These are phyloP conservation scores for Rousettus leschenaultii DNA, from an alignment of 2,113 vertebrate species.

Conservation along the genomic window DNA sequence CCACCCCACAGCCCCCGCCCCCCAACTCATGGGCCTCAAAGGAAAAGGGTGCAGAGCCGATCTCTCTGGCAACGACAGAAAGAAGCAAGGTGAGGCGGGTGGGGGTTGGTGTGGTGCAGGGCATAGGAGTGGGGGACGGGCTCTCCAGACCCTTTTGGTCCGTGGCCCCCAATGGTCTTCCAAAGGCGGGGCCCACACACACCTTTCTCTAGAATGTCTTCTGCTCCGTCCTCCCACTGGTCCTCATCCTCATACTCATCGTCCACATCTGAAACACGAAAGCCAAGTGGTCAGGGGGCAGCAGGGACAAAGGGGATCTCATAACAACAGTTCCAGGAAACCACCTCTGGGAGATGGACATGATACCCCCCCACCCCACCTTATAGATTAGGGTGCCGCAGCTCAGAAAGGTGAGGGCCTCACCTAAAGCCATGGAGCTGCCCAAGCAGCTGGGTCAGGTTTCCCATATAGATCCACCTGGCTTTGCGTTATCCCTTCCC, in stretches of 20 bases:
- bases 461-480: fast-evolving
- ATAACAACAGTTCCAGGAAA: neutral
- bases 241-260: conserved; percentile 97
- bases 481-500: neutral
- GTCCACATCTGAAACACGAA: conserved; percentile 87
- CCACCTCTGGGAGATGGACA: neutral
- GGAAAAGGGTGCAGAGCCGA: conserved; percentile 43
- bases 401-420: neutral
- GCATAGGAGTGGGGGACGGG: neutral
- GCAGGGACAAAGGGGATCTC: neutral
- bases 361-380: neutral
- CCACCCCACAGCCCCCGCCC: neutral
- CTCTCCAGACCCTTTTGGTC: neutral
- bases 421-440: fast-evolving
- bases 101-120: neutral
- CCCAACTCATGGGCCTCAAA: conserved; percentile 74
- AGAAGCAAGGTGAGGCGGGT: conserved; percentile 68
- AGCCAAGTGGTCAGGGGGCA: neutral
- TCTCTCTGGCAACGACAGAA: conserved; percentile 71
- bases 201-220: conserved; percentile 97
- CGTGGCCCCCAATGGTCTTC: neutral
- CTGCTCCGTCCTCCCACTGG: conserved; percentile 92
- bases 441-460: neutral
- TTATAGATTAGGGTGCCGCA: neutral
- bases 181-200: conserved; percentile 53